Evolutionary conservation across 2,797 vertebrate species (phyloP).

Genomic region (Podarcis siculus): DNA sequence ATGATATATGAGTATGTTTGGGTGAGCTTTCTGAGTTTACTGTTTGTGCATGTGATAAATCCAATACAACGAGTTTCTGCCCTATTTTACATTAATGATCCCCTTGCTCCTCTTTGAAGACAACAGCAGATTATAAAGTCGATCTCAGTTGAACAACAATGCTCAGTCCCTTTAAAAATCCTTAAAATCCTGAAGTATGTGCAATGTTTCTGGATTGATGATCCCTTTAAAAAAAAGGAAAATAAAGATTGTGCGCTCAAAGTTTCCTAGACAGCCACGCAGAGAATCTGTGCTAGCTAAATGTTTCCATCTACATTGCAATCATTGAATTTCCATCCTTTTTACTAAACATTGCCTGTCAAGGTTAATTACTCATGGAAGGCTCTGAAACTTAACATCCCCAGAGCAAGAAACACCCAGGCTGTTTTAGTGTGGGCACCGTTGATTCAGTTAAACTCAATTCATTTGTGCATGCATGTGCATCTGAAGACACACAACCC

Average conservation of each 20-base stretch:
- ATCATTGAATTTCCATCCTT: background rate
- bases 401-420: background rate
- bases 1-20: background rate
- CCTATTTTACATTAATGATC: background rate
- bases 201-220: background rate
- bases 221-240: background rate
- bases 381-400: background rate
- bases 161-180: background rate
- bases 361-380: background rate
- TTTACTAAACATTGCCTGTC: background rate
- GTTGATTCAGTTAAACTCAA: constrained; percentile 10
- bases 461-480: background rate
- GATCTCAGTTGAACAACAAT: background rate
- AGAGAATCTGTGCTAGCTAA: background rate
- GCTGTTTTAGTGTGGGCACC: background rate
- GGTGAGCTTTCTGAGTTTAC: background rate
- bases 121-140: background rate
- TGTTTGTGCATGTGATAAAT: background rate
- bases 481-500: background rate
- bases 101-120: background rate
- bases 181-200: background rate
- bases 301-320: background rate
- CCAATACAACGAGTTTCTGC: background rate
- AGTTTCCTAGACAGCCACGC: background rate
- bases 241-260: background rate